Conservation (phyloP, 2,113 vertebrate genomes). For the Rhineura floridana region DNA sequence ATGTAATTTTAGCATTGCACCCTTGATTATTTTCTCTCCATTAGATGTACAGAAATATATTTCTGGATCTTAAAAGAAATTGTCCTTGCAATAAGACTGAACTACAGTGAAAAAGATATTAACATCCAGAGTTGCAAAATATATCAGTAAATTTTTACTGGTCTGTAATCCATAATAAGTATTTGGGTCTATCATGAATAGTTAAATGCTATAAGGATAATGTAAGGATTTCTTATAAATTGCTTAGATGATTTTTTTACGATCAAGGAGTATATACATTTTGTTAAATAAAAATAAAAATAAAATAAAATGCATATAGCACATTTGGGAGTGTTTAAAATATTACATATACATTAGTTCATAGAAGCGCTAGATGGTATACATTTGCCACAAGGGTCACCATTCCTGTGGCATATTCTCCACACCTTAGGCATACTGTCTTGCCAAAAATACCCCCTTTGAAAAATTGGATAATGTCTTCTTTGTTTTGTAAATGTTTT, state of each 20-base stretch:
- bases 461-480: not conserved
- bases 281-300: too few species aligned
- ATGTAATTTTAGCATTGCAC: not conserved
- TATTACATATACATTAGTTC: too few species aligned
- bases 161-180: not conserved
- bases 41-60: too few species aligned
- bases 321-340: not conserved
- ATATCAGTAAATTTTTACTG: not conserved
- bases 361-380: not conserved
- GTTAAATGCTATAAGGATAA: not conserved
- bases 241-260: too few species aligned
- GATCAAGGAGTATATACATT: too few species aligned
- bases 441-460: not conserved
- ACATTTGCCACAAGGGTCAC: too few species aligned
- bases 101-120: not conserved
- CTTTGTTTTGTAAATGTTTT: not conserved
- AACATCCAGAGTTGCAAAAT: not conserved
- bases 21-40: not conserved
- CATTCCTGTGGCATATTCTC: not conserved
- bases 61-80: not conserved
- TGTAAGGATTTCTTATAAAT: too few species aligned
- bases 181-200: too few species aligned
- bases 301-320: not conserved
- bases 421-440: not conserved
- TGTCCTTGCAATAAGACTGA: not conserved